Base-by-base conservation (phyloP, 2,888 invertebrate genomes). In the Agelastica alni region DNA sequence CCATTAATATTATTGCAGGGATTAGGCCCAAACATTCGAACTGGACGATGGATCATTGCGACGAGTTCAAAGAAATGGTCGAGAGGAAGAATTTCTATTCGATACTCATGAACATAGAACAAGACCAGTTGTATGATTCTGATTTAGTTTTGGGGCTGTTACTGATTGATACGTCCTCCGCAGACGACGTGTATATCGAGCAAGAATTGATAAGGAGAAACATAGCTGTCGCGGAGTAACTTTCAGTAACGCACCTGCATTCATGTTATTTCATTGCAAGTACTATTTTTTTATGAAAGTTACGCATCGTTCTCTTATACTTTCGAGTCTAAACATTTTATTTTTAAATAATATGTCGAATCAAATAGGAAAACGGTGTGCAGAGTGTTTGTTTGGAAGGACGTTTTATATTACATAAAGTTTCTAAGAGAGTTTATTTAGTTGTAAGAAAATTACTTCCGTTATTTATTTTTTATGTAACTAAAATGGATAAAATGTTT, bases 11-110 rank as follows among this genome's bases (percentile, higher is more conserved):
- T 43, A 10, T 67, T 65, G 3, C 53, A 84, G 84, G 80, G 49
- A 78, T 85, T 49, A 74, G 77, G 59, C 79, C 84, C 32, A 75
- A 69, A 16, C 74, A 78, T 54, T 73, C 73, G 14, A 80, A 89
- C 74, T 89, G 89, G 88, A 80, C 84, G 0, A 83, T 86, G 61
- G 86, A 87, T 63, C 89, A 90, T 74, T 88, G 88, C 66, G 76
- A 87, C 45, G 77, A 83, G 54, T 92, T 92, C 71, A 86, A 88
- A 66, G 80, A 86, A 61, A 70, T 91, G 58, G 87, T 89, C 4
- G 83, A 85, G 26, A 83, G 85, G 26, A 85, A 85, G 65, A 79
- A 83, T 45, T 88, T 91, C 60, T 87, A 87, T 9, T 87, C 89
- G 0, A 73, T 85, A 41, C 81, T 91, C 44, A 81, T 82, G 58